Evolutionary conservation across 2,113 vertebrate genomes (phyloP).

Genomic region (Dipodomys spectabilis): DNA sequence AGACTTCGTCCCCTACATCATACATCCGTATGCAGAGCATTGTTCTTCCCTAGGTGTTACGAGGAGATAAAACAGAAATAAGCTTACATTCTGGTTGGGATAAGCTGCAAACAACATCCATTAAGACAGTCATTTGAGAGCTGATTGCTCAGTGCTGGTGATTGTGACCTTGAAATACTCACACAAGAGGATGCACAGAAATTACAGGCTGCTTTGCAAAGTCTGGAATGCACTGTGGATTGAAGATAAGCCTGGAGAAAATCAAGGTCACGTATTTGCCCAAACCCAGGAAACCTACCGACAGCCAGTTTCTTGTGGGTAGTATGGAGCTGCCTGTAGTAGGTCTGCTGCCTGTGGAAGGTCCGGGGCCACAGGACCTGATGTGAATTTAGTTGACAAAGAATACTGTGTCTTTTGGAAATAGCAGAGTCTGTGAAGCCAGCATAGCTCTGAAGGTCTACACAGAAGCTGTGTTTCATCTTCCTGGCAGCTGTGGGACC

Average conservation of each 20-base stretch:
- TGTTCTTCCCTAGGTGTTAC: conserved; percentile 59
- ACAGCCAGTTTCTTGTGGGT: not conserved
- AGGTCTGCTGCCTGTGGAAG: not conserved
- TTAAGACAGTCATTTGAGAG: conserved; percentile 69
- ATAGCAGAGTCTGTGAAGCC: not conserved
- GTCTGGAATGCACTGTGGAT: conserved; percentile 9
- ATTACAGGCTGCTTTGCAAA: conserved; percentile 60
- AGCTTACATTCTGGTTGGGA: conserved; percentile 65
- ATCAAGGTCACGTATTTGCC: conserved; percentile 49
- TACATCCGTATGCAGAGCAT: conserved; percentile 9
- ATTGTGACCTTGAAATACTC: conserved; percentile 74
- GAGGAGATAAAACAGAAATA: conserved; percentile 70
- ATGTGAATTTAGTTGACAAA: not conserved
- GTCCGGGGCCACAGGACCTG: not conserved
- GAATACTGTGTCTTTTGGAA: not conserved
- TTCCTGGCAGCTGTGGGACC: not conserved
- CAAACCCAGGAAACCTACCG: not conserved
- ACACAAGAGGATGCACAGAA: conserved; percentile 55
- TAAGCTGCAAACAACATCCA: conserved; percentile 75
- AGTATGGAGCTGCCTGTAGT: not conserved
- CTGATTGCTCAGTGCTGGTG: conserved; percentile 68
- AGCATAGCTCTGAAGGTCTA: not conserved
- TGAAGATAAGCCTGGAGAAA: conserved; percentile 67
- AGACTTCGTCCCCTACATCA: fast-evolving
- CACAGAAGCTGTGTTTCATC: not conserved